A percentile compares a stretch with the other conserved stretches of the same genome.
These are phyloP conservation scores for Planiliza haematocheilus DNA, from an alignment of 2,113 vertebrate genomes.

Conservation along the genomic window DNA sequence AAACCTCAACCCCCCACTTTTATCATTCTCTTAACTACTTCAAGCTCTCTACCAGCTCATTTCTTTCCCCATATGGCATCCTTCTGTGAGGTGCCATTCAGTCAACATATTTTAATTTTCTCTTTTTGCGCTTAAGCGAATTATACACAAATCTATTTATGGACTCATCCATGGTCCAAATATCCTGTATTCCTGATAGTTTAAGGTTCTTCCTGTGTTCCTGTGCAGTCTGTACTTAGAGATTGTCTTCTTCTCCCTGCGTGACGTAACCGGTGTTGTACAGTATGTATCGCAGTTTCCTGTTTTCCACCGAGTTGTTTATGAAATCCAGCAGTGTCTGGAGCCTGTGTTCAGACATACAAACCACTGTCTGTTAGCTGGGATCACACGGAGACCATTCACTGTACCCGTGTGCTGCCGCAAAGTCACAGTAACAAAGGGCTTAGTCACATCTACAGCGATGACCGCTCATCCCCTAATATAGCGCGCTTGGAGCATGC, in stretches of 20 bases:
- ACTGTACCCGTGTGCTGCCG: constrained; percentile 53
- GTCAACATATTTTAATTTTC: neutral
- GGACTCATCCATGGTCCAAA: neutral
- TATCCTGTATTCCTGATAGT: neutral
- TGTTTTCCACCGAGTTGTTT: constrained; percentile 77
- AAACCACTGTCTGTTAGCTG: constrained; percentile 66
- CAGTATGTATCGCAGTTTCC: constrained; percentile 70
- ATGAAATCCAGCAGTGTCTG: constrained; percentile 66
- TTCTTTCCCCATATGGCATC: neutral
- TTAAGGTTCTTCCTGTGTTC: neutral
- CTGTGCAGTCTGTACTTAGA: constrained; percentile 41
- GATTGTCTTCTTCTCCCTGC: constrained; percentile 17
- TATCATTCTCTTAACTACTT: constrained; percentile 45
- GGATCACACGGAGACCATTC: constrained; percentile 45
- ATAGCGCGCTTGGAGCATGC: constrained; percentile 40
- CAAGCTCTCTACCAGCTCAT: constrained; percentile 14
- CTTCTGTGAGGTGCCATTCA: neutral
- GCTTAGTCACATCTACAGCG: constrained; percentile 69
- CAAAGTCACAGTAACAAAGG: constrained; percentile 69
- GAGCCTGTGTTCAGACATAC: constrained; percentile 48
- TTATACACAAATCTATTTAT: too few species aligned
- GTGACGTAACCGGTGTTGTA: constrained; percentile 37
- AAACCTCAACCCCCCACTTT: constrained; percentile 9
- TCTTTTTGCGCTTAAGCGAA: neutral
- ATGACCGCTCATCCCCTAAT: constrained; percentile 55